phyloP scores from a whole-genome alignment of 1,140 invertebrate species.

The Drosophila nannoptera region DNA sequence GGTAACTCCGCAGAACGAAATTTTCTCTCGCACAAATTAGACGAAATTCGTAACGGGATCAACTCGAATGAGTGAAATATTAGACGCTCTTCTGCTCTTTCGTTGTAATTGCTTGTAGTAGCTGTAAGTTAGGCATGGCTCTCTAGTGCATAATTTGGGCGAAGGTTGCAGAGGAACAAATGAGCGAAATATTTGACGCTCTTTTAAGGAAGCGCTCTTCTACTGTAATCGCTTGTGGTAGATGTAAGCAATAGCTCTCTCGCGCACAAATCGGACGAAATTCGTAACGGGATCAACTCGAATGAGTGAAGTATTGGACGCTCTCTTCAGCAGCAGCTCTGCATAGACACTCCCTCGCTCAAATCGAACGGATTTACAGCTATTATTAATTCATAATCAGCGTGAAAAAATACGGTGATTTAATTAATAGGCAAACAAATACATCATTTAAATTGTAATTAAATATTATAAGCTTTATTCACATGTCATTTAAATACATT shows the following conservation, averaged over 20 bases:
- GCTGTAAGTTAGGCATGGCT: not conserved
- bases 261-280: not conserved
- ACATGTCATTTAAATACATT: conserved; percentile 3
- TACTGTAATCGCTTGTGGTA: no score
- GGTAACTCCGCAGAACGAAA: not conserved
- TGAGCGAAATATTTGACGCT: no score
- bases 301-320: not conserved
- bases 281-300: not conserved
- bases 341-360: no score
- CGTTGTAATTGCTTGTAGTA: no score
- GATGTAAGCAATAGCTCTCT: no score
- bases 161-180: no score
- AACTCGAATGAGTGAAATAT: not conserved
- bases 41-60: not conserved
- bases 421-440: not conserved
- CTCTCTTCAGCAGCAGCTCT: no score
- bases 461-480: conserved; percentile 6
- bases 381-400: not conserved
- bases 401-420: conserved; percentile 1
- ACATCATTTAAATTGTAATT: not conserved
- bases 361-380: not conserved
- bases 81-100: not conserved
- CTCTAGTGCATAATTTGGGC: no score
- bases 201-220: no score
- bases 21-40: no score